phyloP scores from a whole-genome alignment of 2,888 invertebrate genomes.

The Tenthredo amoena region DNA sequence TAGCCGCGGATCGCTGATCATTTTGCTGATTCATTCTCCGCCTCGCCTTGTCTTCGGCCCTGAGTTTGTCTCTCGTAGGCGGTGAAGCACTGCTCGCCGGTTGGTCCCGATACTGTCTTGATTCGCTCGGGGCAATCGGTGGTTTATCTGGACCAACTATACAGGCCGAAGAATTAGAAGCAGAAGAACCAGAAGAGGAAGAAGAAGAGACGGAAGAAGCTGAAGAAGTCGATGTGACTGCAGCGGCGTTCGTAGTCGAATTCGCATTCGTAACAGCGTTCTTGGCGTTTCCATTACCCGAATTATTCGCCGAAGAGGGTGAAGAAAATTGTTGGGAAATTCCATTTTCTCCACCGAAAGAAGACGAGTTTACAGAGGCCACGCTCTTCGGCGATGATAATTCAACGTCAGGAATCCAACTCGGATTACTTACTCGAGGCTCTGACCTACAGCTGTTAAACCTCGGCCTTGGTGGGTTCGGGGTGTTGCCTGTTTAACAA shows the following conservation, averaged over 20 bases:
- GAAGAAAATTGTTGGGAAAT: slow-evolving; percentile 60
- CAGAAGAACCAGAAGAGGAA: slow-evolving; percentile 42
- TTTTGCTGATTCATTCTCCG: slow-evolving; percentile 74
- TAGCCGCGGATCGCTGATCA: slow-evolving; percentile 33
- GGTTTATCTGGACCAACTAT: slow-evolving; percentile 68
- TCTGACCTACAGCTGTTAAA: slow-evolving; percentile 82
- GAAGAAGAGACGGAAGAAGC: slow-evolving; percentile 44
- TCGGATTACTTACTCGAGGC: slow-evolving; percentile 67
- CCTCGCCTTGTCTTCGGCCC: slow-evolving; percentile 87
- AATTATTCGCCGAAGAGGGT: slow-evolving; percentile 39
- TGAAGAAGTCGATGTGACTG: slow-evolving; percentile 52
- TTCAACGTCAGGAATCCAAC: slow-evolving; percentile 68
- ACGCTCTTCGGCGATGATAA: slow-evolving; percentile 61
- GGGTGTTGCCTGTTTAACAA: slow-evolving; percentile 78
- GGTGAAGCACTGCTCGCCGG: slow-evolving; percentile 89
- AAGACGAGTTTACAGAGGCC: slow-evolving; percentile 37
- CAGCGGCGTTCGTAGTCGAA: slow-evolving; percentile 54
- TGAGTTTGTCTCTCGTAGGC: slow-evolving; percentile 89
- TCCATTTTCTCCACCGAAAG: slow-evolving; percentile 67
- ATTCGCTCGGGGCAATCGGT: slow-evolving; percentile 69
- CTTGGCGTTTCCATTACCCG: slow-evolving; percentile 11
- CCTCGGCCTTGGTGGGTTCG: slow-evolving; percentile 80
- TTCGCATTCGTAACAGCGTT: slow-evolving; percentile 42
- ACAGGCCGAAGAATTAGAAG: slow-evolving; percentile 55
- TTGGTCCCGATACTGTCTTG: slow-evolving; percentile 82